Percentiles rank a stretch among this genome's conserved stretches.
Conservation (phyloP, 1,140 invertebrate species). For the Trichoplusia ni region DNA sequence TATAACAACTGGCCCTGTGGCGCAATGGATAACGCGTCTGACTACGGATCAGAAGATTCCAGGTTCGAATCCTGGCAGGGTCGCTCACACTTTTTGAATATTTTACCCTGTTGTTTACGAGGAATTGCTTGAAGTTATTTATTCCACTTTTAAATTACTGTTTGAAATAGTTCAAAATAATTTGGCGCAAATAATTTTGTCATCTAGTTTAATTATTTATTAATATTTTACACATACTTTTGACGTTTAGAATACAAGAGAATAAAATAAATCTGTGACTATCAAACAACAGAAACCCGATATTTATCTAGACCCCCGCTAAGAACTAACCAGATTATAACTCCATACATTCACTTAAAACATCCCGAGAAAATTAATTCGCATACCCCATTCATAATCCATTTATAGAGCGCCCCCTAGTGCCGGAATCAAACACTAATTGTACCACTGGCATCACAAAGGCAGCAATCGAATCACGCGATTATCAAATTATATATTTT, state of each 20-base stretch:
- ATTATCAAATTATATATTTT: slow-evolving; percentile 59
- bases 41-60: slow-evolving; percentile 11
- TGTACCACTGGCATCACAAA: slow-evolving; percentile 47
- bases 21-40: neutral
- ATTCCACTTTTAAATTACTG: no score
- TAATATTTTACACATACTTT: no score
- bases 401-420: slow-evolving; percentile 22
- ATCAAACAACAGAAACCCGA: neutral
- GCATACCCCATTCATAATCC: slow-evolving; percentile 19
- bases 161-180: no score
- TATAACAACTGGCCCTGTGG: neutral
- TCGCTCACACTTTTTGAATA: neutral
- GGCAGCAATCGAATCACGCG: slow-evolving; percentile 45
- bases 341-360: slow-evolving; percentile 13
- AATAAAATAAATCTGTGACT: no score
- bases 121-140: no score
- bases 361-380: slow-evolving; percentile 7
- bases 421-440: slow-evolving; percentile 42
- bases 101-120: no score
- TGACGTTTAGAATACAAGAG: no score
- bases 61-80: slow-evolving; percentile 10
- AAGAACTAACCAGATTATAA: neutral
- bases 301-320: neutral
- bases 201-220: no score
- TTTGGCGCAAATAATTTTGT: no score